Base-by-base conservation (phyloP, 2,113 vertebrate species). In the Cyphomyrus plagiostoma region DNA sequence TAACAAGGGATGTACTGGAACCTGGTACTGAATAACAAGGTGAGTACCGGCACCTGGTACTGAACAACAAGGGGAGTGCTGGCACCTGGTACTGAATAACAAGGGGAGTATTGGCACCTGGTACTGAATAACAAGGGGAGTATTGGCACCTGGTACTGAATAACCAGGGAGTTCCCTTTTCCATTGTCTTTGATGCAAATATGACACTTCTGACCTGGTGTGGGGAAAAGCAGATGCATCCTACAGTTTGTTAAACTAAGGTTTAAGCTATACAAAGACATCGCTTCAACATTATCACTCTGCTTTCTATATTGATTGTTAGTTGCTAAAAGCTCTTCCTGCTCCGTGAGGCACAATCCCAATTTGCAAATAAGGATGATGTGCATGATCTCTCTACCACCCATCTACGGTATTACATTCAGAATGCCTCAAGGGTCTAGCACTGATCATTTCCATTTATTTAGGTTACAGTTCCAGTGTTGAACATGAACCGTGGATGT, bases 401-500 rank as follows among this genome's bases (percentile, higher is more conserved):
- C 17, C 15, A 66, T 66, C 15, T 0, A 2, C 10, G 10, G 19
- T n/a, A 26, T 30, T 39, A 39, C 52, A 19, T 56, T 56, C 4
- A 42, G 87, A 35, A 42, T 39, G 42, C n/a, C 53, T n/a, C 56
- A n/a, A 56, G 45, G 48, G 45, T 88, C 42, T 70, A 56, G 87
- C 39, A 88, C 15, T 42, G 62, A 66, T 88, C 9, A 66, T 66
- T 23, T 42, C 23, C 53, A 17, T 66, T 66, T 88, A 66, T 88
- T 88, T 88, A 88, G 62, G 23, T 17, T 48, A 35, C n/a, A 88
- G 35, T 88, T 48, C 21, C n/a, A 88, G 35, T 88, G 6, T 88
- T 88, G 42, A 62, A 88, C 86, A 88, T 39, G 86, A 58, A 7
- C 52, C 39, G 10, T 26, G 56, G 58, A 66, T 42, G 39, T 70